phyloP scores from a whole-genome alignment of 1,140 invertebrate species.

The Platorchestia sp. region DNA sequence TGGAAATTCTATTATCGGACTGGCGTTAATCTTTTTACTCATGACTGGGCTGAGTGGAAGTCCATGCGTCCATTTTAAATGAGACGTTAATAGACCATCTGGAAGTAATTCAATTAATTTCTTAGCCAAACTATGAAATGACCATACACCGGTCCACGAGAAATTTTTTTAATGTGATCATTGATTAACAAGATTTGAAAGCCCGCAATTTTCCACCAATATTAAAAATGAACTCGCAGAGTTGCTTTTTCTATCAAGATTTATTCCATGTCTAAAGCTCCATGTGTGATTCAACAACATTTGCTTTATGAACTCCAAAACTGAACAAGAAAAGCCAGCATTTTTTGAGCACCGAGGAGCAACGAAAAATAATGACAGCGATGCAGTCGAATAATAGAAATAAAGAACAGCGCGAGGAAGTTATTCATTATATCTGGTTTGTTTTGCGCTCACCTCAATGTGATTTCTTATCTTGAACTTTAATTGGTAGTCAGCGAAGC shows the following conservation, averaged over 20 bases:
- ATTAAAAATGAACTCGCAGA: not conserved
- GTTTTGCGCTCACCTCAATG: not conserved
- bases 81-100: not conserved
- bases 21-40: not conserved
- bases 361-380: not conserved
- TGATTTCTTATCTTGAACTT: not conserved
- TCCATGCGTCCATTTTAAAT: not conserved
- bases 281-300: not conserved
- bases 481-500: not conserved
- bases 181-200: not conserved
- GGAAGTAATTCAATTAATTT: not conserved
- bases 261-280: too few species aligned
- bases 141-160: not conserved
- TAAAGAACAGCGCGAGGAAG: not conserved
- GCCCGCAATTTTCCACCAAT: not conserved
- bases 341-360: not conserved
- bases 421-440: not conserved
- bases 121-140: not conserved
- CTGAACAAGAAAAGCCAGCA: not conserved
- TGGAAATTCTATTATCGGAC: not conserved
- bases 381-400: not conserved
- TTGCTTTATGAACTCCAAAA: not conserved
- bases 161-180: not conserved
- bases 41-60: not conserved
- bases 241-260: not conserved